Conservation (phyloP, 2,113 vertebrate genomes). For the Nothobranchius furzeri region DNA sequence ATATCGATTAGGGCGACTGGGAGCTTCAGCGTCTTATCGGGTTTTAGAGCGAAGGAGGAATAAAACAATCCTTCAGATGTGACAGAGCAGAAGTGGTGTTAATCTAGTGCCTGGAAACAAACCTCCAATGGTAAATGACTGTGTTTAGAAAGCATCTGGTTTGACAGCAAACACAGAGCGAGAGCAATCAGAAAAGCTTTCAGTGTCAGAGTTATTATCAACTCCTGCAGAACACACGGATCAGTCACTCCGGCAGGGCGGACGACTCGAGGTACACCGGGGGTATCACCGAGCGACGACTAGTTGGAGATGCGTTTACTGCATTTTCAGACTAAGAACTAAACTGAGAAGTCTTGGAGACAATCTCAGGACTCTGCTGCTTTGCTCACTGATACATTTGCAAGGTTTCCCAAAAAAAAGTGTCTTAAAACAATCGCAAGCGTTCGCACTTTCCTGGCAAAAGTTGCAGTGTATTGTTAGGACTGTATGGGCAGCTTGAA, state of each 20-base stretch:
- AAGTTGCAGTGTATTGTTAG: too few species aligned
- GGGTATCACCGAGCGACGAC: neutral
- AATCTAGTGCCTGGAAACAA: constrained; percentile 38
- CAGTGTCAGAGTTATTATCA: constrained; percentile 39
- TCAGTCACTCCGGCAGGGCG: neutral
- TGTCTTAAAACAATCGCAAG: too few species aligned
- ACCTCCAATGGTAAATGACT: constrained; percentile 46
- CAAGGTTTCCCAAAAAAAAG: too few species aligned
- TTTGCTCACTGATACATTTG: too few species aligned
- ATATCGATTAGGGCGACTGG: constrained; percentile 67
- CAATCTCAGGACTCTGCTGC: too few species aligned
- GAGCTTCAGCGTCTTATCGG: constrained; percentile 49
- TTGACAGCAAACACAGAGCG: constrained; percentile 48
- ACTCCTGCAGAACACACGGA: constrained; percentile 30
- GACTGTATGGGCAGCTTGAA: too few species aligned
- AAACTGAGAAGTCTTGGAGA: too few species aligned
- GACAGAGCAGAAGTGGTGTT: constrained; percentile 40
- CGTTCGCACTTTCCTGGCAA: too few species aligned
- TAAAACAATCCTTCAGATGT: constrained; percentile 43
- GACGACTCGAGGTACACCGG: neutral
- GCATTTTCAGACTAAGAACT: too few species aligned
- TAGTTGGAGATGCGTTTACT: too few species aligned
- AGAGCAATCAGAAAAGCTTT: constrained; percentile 42
- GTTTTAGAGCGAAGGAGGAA: constrained; percentile 43
- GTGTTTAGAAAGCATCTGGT: constrained; percentile 51